Percentiles rank a stretch among this genome's conserved stretches.
These are phyloP conservation scores for Diachasma alloeum DNA, from an alignment of 1,140 invertebrate genomes.

Conservation along the genomic window DNA sequence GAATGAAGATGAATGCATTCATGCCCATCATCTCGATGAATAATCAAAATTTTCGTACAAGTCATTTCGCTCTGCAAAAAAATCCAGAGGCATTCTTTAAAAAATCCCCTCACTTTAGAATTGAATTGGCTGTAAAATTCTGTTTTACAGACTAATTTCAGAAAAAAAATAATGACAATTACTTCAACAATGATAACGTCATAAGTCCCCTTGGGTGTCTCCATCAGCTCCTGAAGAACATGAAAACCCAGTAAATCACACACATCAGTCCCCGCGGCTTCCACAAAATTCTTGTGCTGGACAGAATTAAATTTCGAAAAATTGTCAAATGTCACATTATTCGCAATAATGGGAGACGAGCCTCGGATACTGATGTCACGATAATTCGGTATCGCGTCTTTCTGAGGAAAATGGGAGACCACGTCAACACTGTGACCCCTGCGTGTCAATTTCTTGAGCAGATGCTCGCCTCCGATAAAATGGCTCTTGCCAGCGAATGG, in stretches of 20 bases:
- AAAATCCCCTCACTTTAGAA: too few relatives aligned
- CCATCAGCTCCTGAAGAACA: constrained; percentile 31
- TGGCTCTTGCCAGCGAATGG: constrained; percentile 57
- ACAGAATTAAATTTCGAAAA: background rate
- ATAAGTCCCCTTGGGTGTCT: constrained; percentile 34
- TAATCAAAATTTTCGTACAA: too few relatives aligned
- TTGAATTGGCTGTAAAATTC: too few relatives aligned
- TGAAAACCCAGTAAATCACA: constrained; percentile 31
- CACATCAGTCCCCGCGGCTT: background rate
- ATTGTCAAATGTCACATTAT: constrained; percentile 19
- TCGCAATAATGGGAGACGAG: background rate
- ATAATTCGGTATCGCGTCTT: constrained; percentile 52
- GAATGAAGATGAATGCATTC: too few relatives aligned
- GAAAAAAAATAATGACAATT: background rate
- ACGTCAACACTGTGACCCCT: constrained; percentile 62
- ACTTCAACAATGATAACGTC: constrained; percentile 41
- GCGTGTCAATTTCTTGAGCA: constrained; percentile 53
- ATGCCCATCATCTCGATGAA: too few relatives aligned
- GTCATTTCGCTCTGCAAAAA: too few relatives aligned
- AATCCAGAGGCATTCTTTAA: too few relatives aligned
- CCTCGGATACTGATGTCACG: constrained; percentile 46
- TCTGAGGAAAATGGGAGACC: constrained; percentile 53
- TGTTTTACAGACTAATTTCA: too few relatives aligned
- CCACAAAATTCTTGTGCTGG: fast-evolving
- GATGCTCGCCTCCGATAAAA: constrained; percentile 48